Percentiles rank a stretch among this genome's conserved stretches.
Evolutionary conservation across 23 tunicate genomes (phyloP).

Genomic region (Aplidium turbinatum): DNA sequence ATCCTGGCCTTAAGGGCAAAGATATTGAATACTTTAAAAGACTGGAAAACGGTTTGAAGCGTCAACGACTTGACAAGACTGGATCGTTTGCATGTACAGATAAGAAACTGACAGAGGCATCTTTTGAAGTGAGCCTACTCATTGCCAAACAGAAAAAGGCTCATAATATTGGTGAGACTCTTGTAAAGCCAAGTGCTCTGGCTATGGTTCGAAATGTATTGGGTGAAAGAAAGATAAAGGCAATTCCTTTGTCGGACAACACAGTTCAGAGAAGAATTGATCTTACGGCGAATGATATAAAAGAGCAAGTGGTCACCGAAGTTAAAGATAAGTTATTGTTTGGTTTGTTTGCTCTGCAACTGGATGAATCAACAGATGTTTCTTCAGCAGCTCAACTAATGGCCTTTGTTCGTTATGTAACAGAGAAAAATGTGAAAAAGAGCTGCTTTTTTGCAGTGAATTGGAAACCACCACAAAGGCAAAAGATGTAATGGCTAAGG

Average conservation of each 20-base stretch:
- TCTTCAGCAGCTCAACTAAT: constrained; percentile 32
- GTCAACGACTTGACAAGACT: constrained; percentile 51
- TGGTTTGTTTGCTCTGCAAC: constrained; percentile 33
- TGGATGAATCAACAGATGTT: constrained; percentile 28
- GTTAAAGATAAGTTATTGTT: constrained; percentile 20
- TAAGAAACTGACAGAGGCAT: constrained; percentile 31
- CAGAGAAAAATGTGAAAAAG: constrained; percentile 26
- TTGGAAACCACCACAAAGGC: constrained; percentile 28
- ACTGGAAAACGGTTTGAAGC: constrained; percentile 42
- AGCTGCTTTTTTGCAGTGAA: constrained; percentile 32
- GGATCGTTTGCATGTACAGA: constrained; percentile 35
- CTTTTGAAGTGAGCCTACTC: constrained; percentile 32
- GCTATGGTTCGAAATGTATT: constrained; percentile 26
- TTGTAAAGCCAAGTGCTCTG: constrained; percentile 31
- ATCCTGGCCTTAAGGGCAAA: constrained; percentile 29
- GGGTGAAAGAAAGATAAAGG: constrained; percentile 31
- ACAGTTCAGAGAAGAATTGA: constrained; percentile 29
- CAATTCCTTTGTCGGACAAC: constrained; percentile 33
- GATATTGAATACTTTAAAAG: constrained; percentile 29
- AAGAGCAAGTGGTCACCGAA: constrained; percentile 24
- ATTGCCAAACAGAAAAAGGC: constrained; percentile 35
- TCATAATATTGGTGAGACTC: constrained; percentile 32
- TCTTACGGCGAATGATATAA: constrained; percentile 27
- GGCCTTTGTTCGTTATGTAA: constrained; percentile 22
- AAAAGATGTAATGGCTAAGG: constrained; percentile 35